Evolutionary conservation across 2,797 vertebrate genomes (phyloP).

Genomic region (Xenops minutus): DNA sequence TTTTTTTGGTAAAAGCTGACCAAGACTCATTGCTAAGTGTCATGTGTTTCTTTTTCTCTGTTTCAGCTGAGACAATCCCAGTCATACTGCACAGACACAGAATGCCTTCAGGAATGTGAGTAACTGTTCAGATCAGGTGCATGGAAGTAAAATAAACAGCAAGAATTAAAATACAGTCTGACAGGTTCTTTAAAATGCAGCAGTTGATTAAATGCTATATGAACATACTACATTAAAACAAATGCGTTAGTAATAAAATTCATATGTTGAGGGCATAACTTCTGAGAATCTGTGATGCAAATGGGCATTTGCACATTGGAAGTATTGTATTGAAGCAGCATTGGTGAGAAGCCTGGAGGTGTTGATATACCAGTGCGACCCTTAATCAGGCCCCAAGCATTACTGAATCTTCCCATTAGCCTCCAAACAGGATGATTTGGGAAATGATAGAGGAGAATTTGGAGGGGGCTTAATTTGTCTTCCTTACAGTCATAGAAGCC

Average conservation of each 20-base stretch:
- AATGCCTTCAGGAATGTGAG: constrained; percentile 86
- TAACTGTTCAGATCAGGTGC: constrained; percentile 20
- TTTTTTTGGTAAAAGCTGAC: not conserved
- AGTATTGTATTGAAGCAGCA: not conserved
- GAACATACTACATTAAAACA: not conserved
- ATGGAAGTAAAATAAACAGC: not conserved
- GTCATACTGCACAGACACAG: constrained; percentile 90
- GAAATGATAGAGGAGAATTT: not conserved
- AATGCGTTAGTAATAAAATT: not conserved
- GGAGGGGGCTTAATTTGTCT: not conserved
- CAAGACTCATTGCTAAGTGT: not conserved
- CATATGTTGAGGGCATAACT: not conserved
- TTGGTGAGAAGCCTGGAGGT: not conserved
- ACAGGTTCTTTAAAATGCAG: not conserved
- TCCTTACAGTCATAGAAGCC: not conserved
- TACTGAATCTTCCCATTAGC: not conserved
- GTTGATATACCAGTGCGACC: not conserved
- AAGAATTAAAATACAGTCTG: not conserved
- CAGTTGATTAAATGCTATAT: not conserved
- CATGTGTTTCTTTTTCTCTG: constrained; percentile 36
- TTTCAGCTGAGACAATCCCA: constrained; percentile 95
- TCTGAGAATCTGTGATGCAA: not conserved
- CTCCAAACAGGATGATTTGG: not conserved
- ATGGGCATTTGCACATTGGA: not conserved
- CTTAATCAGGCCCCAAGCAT: not conserved